Base-by-base conservation (phyloP, 2,888 invertebrate species). In the Melinaea menophilus region DNA sequence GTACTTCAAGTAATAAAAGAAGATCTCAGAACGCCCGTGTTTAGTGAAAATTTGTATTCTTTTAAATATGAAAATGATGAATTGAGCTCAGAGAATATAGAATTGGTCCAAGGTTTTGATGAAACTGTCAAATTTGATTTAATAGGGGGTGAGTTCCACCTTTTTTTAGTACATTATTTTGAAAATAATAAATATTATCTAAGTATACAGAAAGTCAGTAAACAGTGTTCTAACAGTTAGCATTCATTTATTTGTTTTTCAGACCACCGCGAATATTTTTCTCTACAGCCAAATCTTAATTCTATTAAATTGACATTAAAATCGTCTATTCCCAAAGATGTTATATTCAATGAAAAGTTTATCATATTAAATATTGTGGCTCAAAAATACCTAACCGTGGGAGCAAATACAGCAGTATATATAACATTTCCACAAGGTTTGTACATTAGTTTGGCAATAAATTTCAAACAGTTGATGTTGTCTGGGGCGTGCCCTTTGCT, bases 1-100 rank as follows among this genome's bases (percentile, higher is more conserved):
- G 61, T 86, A 47, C 65, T 91, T 57, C 81, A 85, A 65, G 74
- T 89, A 70, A 76, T 86, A 73, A 84, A 83, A 73, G 77, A 81
- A 51, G 86, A 86, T 69, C 66, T 66, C 3, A 70, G 71, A 2
- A 85, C 86, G 62, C 87, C 86, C 46, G 72, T 82, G 33, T 85
- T 88, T 66, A 78, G 67, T 60, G 73, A 78, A 69, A 73, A 77
- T 58, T 79, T 85, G 68, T 87, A 85, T 67, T 56, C 74, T 12
- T 84, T 80, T 37, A 73, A 65, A 7, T 86, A 81, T 64, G 59
- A 63, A 11, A 73, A 72, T 41, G 62, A 68, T 35, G 68, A 51
- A 31, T n/a, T 51, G 31, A 51, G 5, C 31, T 22, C 51, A 22
- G 51, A 3, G 7, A 51, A 31, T 31, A 51, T 51, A 31, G 7